Percentiles rank a stretch among this genome's conserved stretches.
phyloP scores from a whole-genome alignment of 2,797 vertebrate species.

The Sebastolobus altivelis region DNA sequence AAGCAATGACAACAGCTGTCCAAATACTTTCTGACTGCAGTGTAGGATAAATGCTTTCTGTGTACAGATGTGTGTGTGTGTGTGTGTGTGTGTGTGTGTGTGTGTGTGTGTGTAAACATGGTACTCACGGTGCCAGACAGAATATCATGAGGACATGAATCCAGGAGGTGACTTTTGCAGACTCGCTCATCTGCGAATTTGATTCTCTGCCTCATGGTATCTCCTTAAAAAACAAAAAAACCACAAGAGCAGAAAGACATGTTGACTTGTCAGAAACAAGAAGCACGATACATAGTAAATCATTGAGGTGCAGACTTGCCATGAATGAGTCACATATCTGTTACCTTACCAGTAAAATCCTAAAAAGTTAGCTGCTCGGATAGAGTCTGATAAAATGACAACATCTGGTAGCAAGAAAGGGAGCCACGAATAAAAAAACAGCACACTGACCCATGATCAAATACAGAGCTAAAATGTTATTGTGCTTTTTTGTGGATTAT shows the following conservation, averaged over 20 bases:
- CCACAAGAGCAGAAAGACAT: neutral
- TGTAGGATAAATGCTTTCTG: neutral
- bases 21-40: neutral
- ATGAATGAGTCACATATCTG: conserved; percentile 15
- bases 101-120: neutral
- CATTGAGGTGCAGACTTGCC: neutral
- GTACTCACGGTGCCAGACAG: conserved; percentile 97
- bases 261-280: neutral
- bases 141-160: conserved; percentile 98
- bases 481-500: rapidly evolving
- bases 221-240: conserved; percentile 87
- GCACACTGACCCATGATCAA: rapidly evolving
- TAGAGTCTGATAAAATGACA: conserved; percentile 1
- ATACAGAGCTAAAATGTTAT: neutral
- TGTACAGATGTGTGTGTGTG: neutral
- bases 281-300: neutral
- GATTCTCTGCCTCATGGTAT: conserved; percentile 96
- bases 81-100: neutral
- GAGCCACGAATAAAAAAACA: neutral
- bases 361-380: conserved; percentile 24
- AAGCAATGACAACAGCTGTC: neutral
- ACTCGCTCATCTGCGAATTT: conserved; percentile 98
- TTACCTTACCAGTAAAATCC: neutral
- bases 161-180: conserved; percentile 99
- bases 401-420: neutral